Base-by-base conservation (phyloP, 2,888 invertebrate species). In the Camptogramma bilineatum region DNA sequence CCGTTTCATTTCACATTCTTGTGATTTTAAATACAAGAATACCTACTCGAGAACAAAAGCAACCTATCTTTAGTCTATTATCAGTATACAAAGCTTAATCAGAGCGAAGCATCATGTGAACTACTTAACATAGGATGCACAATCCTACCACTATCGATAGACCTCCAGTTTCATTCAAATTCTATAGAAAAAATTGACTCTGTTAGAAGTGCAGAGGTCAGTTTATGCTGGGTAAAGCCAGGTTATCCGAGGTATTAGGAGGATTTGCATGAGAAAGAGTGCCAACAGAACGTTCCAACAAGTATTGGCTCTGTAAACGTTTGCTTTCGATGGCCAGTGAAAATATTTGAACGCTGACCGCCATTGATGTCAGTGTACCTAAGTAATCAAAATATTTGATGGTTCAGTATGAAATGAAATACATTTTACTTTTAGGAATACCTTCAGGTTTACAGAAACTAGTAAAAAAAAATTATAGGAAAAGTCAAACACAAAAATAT, bases 231-330 rank as follows among this genome's bases (percentile, higher is more conserved):
- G 80, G 46, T 64, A 66, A 31, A 58, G 44, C 39, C 56, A 61
- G 55, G 62, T 65, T 76, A 77, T 76, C 70, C 70, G 70, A 64
- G 68, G 74, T 77, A 75, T 75, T 75, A 72, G 72, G 64, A 62
- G 66, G 65, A 84, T 84, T 84, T 82, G 81, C 83, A 83, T 84
- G 73, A 78, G 75, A 83, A 82, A 84, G 81, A 78, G 79, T 70
- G 72, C 73, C 71, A 75, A 72, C 73, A 69, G 73, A 67, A 72
- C 77, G 78, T 77, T 78, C 73, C 73, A 73, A 68, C 73, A 72
- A 72, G 72, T 69, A 72, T 72, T 70, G 71, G 60, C 62, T 68
- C 48, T 62, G 73, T 71, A 73, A 76, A 77, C 70, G 71, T 80
- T 80, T 74, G 73, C 68, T 69, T 74, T 75, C 61, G 70, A 70